These are phyloP conservation scores for Sebastes matsubarae DNA, from an alignment of 2,797 vertebrate genomes.

Conservation along the genomic window DNA sequence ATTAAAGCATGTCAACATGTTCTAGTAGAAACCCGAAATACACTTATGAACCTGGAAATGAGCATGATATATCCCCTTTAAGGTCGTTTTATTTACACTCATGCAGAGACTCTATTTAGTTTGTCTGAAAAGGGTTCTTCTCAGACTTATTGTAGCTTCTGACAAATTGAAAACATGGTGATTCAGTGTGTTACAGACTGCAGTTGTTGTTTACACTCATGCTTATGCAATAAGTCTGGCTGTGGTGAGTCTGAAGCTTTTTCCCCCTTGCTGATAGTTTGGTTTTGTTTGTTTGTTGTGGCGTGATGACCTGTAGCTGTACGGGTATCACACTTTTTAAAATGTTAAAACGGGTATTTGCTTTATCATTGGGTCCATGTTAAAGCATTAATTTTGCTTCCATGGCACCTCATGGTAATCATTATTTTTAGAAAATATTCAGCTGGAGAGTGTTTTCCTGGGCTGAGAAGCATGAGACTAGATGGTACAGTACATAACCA, in stretches of 20 bases:
- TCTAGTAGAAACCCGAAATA: too few species aligned
- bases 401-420: not conserved
- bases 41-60: too few species aligned
- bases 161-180: not conserved
- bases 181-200: not conserved
- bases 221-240: not conserved
- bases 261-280: not conserved
- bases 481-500: not conserved
- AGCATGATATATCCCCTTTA: not conserved
- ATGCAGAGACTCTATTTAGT: not conserved
- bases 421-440: not conserved
- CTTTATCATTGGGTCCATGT: not conserved
- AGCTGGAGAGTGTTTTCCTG: not conserved
- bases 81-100: not conserved
- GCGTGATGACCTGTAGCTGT: not conserved
- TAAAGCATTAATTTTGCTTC: not conserved
- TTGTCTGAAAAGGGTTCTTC: not conserved
- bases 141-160: not conserved
- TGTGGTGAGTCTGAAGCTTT: not conserved
- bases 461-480: slow-evolving; percentile 16
- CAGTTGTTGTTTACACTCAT: not conserved
- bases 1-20: too few species aligned
- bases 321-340: not conserved
- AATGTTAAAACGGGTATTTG: not conserved
- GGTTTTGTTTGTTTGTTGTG: not conserved